A percentile compares a stretch with the other conserved stretches of the same genome.
phyloP scores from a whole-genome alignment of 1,140 invertebrate species.

The Nylanderia fulva region DNA sequence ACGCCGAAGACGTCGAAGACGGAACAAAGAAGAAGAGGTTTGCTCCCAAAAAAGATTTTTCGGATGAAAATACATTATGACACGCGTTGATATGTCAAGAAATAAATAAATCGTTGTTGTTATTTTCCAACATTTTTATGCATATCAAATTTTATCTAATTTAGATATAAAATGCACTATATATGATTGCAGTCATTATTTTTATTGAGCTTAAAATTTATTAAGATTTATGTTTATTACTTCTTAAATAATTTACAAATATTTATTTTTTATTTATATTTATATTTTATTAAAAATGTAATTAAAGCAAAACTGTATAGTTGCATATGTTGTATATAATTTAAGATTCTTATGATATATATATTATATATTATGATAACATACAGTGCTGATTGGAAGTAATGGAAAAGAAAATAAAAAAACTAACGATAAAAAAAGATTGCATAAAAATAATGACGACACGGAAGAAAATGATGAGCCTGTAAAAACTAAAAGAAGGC shows the following conservation, averaged over 20 bases:
- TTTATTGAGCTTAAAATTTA: not conserved
- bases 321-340: not conserved
- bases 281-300: too few relatives aligned
- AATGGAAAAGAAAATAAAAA: constrained; percentile 66
- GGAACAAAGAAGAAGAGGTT: constrained; percentile 77
- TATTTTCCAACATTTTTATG: not conserved
- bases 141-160: not conserved
- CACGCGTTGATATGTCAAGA: not conserved
- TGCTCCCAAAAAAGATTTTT: not conserved
- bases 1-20: constrained; percentile 79
- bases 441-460: constrained; percentile 63
- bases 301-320: not conserved
- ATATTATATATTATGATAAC: not conserved
- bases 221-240: not conserved
- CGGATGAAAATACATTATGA: not conserved
- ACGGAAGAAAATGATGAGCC: constrained; percentile 63
- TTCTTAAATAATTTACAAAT: not conserved
- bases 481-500: constrained; percentile 76
- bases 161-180: not conserved
- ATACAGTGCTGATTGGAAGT: not conserved
- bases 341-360: not conserved
- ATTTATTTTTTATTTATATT: not conserved
- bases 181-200: not conserved
- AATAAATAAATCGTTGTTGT: not conserved
- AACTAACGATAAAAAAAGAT: constrained; percentile 48